Evolutionary conservation across 2,113 vertebrate species (phyloP).

Genomic region (Seriola aureovittata): DNA sequence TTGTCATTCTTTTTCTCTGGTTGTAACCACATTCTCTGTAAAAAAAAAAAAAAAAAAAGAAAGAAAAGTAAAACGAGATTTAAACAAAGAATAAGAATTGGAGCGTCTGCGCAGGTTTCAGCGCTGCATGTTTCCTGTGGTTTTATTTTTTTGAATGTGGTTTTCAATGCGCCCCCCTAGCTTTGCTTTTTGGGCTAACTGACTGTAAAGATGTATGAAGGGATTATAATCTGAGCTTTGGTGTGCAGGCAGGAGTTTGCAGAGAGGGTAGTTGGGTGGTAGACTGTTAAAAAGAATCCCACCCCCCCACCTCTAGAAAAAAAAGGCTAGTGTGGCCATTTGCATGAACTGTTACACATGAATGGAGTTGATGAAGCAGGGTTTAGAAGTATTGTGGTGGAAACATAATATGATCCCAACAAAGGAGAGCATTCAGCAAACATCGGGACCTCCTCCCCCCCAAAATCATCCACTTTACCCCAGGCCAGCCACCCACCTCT

Average conservation of each 20-base stretch:
- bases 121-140: not conserved
- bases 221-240: slow-evolving; percentile 49
- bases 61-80: no score
- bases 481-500: slow-evolving; percentile 62
- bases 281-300: slow-evolving; percentile 63
- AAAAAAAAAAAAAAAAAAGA: no score
- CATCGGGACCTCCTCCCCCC: slow-evolving; percentile 45
- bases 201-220: slow-evolving; percentile 31
- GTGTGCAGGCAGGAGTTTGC: slow-evolving; percentile 48
- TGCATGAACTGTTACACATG: slow-evolving; percentile 88
- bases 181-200: not conserved
- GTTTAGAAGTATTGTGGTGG: slow-evolving; percentile 86
- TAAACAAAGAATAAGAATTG: not conserved
- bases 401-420: slow-evolving; percentile 87
- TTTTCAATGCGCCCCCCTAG: not conserved
- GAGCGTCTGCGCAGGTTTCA: not conserved
- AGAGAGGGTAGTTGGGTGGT: slow-evolving; percentile 56
- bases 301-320: slow-evolving; percentile 41
- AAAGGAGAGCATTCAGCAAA: slow-evolving; percentile 83
- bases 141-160: not conserved
- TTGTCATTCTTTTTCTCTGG: not conserved
- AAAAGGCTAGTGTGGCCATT: slow-evolving; percentile 81
- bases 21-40: slow-evolving; percentile 1
- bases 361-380: slow-evolving; percentile 87
- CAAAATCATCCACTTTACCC: slow-evolving; percentile 52